phyloP scores from a whole-genome alignment of 2,113 vertebrate genomes.

The Enhydra lutris region DNA sequence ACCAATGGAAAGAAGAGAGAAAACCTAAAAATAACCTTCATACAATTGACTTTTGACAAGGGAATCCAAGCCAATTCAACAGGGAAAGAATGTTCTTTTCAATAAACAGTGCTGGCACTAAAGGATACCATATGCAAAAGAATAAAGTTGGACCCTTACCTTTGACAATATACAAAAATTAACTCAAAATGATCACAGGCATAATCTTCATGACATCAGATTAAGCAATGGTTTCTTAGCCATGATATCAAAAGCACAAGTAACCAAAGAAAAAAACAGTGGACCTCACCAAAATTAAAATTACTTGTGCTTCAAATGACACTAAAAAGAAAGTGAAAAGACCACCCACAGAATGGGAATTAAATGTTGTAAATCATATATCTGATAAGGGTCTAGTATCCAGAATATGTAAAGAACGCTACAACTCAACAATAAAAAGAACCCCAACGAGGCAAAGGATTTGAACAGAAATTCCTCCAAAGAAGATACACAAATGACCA shows the following conservation, averaged over 20 bases:
- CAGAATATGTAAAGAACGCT: not conserved
- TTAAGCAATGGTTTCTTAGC: not conserved
- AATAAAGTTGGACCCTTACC: not conserved
- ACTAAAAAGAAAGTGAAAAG: constrained; percentile 11
- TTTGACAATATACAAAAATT: not conserved
- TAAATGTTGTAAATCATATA: not conserved
- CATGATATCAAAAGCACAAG: not conserved
- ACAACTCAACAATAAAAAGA: not conserved
- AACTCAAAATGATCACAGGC: constrained; percentile 11
- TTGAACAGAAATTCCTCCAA: not conserved
- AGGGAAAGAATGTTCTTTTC: not conserved
- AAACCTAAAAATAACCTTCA: not conserved
- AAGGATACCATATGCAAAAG: not conserved
- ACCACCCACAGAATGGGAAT: not conserved
- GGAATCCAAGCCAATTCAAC: not conserved
- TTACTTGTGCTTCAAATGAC: not conserved
- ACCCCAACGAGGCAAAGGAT: not conserved
- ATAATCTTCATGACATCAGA: not conserved
- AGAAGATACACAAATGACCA: not conserved
- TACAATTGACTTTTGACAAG: not conserved
- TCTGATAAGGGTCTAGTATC: not conserved
- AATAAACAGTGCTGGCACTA: not conserved
- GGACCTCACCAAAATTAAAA: not conserved
- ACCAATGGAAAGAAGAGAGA: not conserved
- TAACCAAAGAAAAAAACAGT: not conserved